phyloP scores from a whole-genome alignment of 2,797 vertebrate species.

The Bovichtus diacanthus region DNA sequence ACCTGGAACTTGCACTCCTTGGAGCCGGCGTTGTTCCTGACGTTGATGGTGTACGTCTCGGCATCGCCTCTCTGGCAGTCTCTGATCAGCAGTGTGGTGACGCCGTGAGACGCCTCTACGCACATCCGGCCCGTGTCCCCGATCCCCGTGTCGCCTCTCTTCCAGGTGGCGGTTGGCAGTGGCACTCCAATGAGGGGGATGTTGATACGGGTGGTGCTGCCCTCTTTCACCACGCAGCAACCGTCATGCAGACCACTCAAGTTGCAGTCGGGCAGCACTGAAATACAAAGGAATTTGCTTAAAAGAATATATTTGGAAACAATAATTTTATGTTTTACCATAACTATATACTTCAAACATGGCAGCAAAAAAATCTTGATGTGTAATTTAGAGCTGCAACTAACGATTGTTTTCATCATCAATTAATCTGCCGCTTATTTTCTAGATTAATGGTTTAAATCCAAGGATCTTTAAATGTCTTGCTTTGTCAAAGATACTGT shows the following conservation, averaged over 20 bases:
- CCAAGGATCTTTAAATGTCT: too few relatives aligned
- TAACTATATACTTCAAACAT: not conserved
- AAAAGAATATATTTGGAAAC: not conserved
- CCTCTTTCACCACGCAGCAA: slow-evolving; percentile 92
- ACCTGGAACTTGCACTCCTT: slow-evolving; percentile 92
- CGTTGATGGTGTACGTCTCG: slow-evolving; percentile 90
- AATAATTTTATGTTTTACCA: not conserved
- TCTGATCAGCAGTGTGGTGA: slow-evolving; percentile 92
- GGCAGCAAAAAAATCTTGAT: too few relatives aligned
- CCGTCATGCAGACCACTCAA: slow-evolving; percentile 91
- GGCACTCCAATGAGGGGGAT: slow-evolving; percentile 93
- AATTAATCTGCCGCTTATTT: too few relatives aligned
- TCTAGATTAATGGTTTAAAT: too few relatives aligned
- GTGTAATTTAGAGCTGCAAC: too few relatives aligned
- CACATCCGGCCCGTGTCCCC: slow-evolving; percentile 92
- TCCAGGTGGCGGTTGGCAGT: slow-evolving; percentile 91
- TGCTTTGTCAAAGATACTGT: too few relatives aligned
- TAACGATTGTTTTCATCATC: too few relatives aligned
- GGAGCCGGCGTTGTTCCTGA: slow-evolving; percentile 91
- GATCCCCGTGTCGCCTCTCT: slow-evolving; percentile 89
- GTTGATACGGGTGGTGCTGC: slow-evolving; percentile 93
- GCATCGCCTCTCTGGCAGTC: slow-evolving; percentile 96
- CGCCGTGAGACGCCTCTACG: slow-evolving; percentile 89
- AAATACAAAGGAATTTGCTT: slow-evolving; percentile 45
- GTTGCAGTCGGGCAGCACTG: slow-evolving; percentile 94